These are phyloP conservation scores for Sander lucioperca DNA, from an alignment of 2,113 vertebrate genomes.

Conservation along the genomic window DNA sequence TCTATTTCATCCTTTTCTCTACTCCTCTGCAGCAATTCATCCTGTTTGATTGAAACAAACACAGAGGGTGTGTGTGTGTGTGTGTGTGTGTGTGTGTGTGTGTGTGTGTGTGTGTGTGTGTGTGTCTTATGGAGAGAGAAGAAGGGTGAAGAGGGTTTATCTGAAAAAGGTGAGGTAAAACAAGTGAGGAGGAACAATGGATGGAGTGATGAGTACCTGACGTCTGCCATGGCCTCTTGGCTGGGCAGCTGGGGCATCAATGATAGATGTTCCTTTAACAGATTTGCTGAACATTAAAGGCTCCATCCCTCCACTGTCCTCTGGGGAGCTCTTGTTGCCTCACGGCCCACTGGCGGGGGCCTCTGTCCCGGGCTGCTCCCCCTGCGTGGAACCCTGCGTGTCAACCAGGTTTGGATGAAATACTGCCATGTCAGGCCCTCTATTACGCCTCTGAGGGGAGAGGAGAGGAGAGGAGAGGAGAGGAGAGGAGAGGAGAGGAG, in stretches of 20 bases:
- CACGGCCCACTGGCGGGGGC: constrained; percentile 33
- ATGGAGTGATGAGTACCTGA: constrained; percentile 55
- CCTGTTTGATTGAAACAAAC: constrained; percentile 23
- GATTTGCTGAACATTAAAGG: constrained; percentile 79
- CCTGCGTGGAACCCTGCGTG: constrained; percentile 40
- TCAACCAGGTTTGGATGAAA: constrained; percentile 58
- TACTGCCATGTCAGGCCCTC: constrained; percentile 56
- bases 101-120: not conserved
- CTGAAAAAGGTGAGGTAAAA: constrained; percentile 12
- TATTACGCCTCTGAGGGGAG: constrained; percentile 47
- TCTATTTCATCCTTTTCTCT: constrained; percentile 51
- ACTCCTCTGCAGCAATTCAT: constrained; percentile 36
- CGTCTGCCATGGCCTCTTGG: constrained; percentile 42
- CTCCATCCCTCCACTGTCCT: constrained; percentile 24
- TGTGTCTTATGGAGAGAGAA: not conserved
- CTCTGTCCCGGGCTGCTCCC: constrained; percentile 31
- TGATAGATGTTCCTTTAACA: constrained; percentile 76
- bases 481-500: not conserved
- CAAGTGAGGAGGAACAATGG: constrained; percentile 56
- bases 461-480: not conserved
- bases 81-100: constrained; percentile 1
- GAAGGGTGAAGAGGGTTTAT: constrained; percentile 1
- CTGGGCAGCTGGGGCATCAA: constrained; percentile 41
- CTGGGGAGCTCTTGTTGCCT: constrained; percentile 27
- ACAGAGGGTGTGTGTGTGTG: not conserved